Evolutionary conservation across 2,888 invertebrate species (phyloP).

Genomic region (Ophion ventricosus): DNA sequence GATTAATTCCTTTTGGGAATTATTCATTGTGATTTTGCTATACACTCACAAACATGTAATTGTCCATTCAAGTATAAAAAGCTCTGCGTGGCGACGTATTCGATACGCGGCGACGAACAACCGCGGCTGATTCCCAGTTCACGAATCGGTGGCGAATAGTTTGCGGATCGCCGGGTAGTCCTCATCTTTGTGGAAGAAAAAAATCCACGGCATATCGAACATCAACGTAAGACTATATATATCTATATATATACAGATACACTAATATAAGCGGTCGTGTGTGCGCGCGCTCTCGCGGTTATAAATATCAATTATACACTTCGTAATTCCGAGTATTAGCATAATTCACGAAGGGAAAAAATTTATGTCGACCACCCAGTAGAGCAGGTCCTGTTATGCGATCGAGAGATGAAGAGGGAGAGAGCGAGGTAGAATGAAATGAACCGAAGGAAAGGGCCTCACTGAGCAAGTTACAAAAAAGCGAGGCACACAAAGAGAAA

Average conservation of each 20-base stretch:
- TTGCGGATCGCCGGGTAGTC: constrained; percentile 13
- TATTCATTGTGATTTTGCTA: constrained; percentile 64
- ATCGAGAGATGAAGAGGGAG: constrained; percentile 22
- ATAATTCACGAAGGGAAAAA: constrained; percentile 78
- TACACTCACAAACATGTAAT: not conserved
- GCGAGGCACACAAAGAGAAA: not conserved
- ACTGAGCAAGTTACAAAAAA: constrained; percentile 10
- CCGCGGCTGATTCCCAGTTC: constrained; percentile 50
- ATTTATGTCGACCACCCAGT: constrained; percentile 81
- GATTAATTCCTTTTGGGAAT: constrained; percentile 33
- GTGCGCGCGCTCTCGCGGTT: constrained; percentile 67
- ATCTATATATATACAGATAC: no score
- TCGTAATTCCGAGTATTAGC: constrained; percentile 79
- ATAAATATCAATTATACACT: constrained; percentile 82
- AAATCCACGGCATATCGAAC: constrained; percentile 6
- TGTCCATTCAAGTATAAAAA: no score
- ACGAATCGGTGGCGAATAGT: constrained; percentile 55
- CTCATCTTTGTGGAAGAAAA: not conserved
- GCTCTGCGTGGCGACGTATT: not conserved
- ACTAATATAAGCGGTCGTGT: constrained; percentile 30
- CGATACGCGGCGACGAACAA: constrained; percentile 14
- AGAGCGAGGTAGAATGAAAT: constrained; percentile 1
- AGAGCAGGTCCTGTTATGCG: constrained; percentile 54
- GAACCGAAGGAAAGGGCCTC: constrained; percentile 5
- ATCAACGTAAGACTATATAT: not conserved